A percentile compares a stretch with the other conserved stretches of the same genome.
Evolutionary conservation across 2,888 invertebrate genomes (phyloP).

Genomic region (Clusia tigrina): DNA sequence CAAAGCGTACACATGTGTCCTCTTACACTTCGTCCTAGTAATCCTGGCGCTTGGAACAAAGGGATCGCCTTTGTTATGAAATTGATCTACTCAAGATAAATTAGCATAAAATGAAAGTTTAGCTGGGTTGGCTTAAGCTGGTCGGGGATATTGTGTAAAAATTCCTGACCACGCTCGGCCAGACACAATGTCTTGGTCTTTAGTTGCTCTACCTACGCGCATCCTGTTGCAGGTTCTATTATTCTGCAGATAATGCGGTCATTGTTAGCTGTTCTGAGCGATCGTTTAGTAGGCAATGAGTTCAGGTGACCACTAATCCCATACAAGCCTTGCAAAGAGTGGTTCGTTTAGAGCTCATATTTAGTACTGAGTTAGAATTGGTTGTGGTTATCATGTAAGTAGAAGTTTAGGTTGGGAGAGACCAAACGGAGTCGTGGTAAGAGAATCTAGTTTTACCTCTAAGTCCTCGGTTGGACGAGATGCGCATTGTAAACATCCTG

Average conservation of each 20-base stretch:
- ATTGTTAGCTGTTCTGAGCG: background rate
- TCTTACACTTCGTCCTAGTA: conserved; percentile 28
- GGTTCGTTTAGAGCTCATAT: too few relatives aligned
- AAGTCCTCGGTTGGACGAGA: too few relatives aligned
- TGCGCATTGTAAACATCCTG: too few relatives aligned
- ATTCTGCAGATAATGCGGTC: too few relatives aligned
- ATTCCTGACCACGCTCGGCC: conserved; percentile 15
- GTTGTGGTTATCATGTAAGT: too few relatives aligned
- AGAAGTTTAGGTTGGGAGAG: too few relatives aligned
- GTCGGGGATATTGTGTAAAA: background rate
- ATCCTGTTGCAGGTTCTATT: background rate
- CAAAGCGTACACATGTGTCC: conserved; percentile 22
- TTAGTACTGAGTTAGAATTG: too few relatives aligned
- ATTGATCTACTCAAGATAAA: conserved; percentile 59
- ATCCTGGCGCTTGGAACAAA: conserved; percentile 32
- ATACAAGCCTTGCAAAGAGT: too few relatives aligned
- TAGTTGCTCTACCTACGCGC: conserved; percentile 15
- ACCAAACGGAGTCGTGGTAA: too few relatives aligned
- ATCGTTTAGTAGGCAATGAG: conserved; percentile 1
- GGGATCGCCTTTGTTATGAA: conserved; percentile 33
- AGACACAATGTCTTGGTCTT: conserved; percentile 40
- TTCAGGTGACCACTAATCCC: conserved; percentile 4
- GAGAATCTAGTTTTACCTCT: too few relatives aligned
- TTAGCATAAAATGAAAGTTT: conserved; percentile 50
- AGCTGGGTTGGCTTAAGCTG: conserved; percentile 11